Conservation (phyloP, 2,888 invertebrate species). For the Spisula subtruncata region DNA sequence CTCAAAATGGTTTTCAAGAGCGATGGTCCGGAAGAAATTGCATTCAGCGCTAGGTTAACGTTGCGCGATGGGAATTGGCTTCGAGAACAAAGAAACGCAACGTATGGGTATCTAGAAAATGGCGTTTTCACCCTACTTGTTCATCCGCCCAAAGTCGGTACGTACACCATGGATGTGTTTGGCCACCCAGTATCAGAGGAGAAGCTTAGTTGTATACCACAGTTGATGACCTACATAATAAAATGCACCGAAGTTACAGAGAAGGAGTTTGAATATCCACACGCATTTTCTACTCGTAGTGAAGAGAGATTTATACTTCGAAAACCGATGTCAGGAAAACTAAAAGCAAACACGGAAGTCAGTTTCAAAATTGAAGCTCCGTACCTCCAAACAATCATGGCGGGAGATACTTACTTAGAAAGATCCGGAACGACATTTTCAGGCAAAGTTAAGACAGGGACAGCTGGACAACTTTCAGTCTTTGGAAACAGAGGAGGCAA, state of each 20-base stretch:
- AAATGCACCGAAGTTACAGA: too few relatives aligned
- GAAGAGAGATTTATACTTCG: slow-evolving; percentile 46
- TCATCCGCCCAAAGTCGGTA: slow-evolving; percentile 49
- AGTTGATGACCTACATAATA: too few relatives aligned
- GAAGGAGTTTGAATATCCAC: too few relatives aligned
- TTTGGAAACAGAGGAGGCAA: slow-evolving; percentile 38
- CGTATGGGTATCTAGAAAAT: slow-evolving; percentile 39
- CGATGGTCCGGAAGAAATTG: background rate
- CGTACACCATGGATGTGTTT: slow-evolving; percentile 53
- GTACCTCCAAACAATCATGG: slow-evolving; percentile 42
- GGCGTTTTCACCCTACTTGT: slow-evolving; percentile 40
- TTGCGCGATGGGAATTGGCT: slow-evolving; percentile 39
- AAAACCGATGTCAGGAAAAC: slow-evolving; percentile 43
- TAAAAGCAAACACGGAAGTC: slow-evolving; percentile 39
- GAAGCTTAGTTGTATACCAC: slow-evolving; percentile 30
- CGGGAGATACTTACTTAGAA: slow-evolving; percentile 28
- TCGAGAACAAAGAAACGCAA: slow-evolving; percentile 37
- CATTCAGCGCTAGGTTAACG: slow-evolving; percentile 32
- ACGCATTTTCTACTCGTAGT: slow-evolving; percentile 16
- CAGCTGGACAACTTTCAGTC: slow-evolving; percentile 34
- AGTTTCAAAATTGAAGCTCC: slow-evolving; percentile 47
- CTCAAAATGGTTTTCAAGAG: slow-evolving; percentile 54
- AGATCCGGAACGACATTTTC: slow-evolving; percentile 40
- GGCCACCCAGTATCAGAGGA: slow-evolving; percentile 34
- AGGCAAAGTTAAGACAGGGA: slow-evolving; percentile 34